A percentile compares a stretch with the other conserved stretches of the same genome.
Evolutionary conservation across 2,888 invertebrate species (phyloP).

Genomic region (Coelinius sp.): DNA sequence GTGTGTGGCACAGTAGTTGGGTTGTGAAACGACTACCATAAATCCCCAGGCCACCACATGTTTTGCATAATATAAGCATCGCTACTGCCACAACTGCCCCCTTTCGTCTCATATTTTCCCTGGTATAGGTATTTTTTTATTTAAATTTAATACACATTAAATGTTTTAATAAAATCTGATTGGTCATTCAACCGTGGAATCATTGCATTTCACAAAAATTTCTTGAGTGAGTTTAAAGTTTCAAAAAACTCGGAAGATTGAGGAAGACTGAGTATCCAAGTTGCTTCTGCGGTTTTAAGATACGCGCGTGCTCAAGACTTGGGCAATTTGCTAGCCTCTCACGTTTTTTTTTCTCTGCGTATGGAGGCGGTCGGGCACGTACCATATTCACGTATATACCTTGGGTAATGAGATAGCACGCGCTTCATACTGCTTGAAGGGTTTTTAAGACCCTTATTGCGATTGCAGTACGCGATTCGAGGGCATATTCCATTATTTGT

Average conservation of each 20-base stretch:
- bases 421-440: slow-evolving; percentile 42
- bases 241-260: neutral
- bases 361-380: slow-evolving; percentile 49
- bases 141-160: slow-evolving; percentile 27
- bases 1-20: slow-evolving; percentile 55
- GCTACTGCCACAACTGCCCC: slow-evolving; percentile 42
- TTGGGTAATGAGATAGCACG: slow-evolving; percentile 65
- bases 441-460: slow-evolving; percentile 12
- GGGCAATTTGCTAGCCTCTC: slow-evolving; percentile 63
- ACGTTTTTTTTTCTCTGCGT: slow-evolving; percentile 60
- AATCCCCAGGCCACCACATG: slow-evolving; percentile 66
- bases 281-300: slow-evolving; percentile 51
- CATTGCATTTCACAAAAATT: neutral
- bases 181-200: neutral
- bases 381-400: slow-evolving; percentile 57
- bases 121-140: slow-evolving; percentile 30
- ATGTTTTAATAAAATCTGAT: slow-evolving; percentile 18
- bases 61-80: slow-evolving; percentile 69
- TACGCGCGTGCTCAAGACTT: slow-evolving; percentile 54
- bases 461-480: neutral
- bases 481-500: neutral
- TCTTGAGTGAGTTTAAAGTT: neutral
- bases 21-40: slow-evolving; percentile 65
- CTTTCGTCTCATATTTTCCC: slow-evolving; percentile 37
- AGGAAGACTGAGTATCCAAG: slow-evolving; percentile 16